Evolutionary conservation across 1,140 invertebrate species (phyloP), one percentile per base, ranked within the genome.

Genomic region (Yoshiicerus persimilis): DNA sequence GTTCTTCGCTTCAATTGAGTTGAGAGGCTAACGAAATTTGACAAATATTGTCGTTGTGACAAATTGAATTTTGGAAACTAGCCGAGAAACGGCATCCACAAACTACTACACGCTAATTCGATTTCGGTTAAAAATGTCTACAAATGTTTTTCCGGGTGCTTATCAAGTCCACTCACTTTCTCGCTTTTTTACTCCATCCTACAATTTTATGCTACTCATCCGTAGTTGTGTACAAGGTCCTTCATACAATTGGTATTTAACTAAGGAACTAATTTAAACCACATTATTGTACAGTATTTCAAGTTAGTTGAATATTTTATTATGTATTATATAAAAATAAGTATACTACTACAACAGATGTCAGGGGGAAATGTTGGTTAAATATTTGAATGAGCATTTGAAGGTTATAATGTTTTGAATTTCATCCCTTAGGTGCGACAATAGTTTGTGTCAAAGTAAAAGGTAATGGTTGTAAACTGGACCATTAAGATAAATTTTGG

Each of bases 41-140:
- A 86, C 85, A 86, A 86, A 86, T 86, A 66, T 86, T 86, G 85
- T 86, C 62, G 85, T 64, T 66, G 47, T 86, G 66, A 87, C 64
- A 87, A 87, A 87, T 87, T 87, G 64, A 87, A 87, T 87, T 87
- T 87, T 25, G 62, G 86, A 77, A 75, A 70, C 36, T 77, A 39
- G 41, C 32, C 34, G 86, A 39, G 70, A 87, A 87, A 75, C 70
- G 39, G 23, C 32, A 75, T 75, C 64, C 66, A 75, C 64, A 87
- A 56, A 77, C 75, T 80, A 30, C 34, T 36, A 4, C 30, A 36
- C 34, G n/a, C 75, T 80, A 80, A 80, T 80, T 80, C 75, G 32
- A 80, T 80, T 80, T 36, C 20, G 30, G 32, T 70, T 80, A 34
- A 34, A 80, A 34, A 80, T 38, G 75, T 80, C 75, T 20, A 80